Percentiles rank a stretch among this genome's conserved stretches.
Conservation (phyloP, 2,113 vertebrate genomes). For the Indicator maculatus region DNA sequence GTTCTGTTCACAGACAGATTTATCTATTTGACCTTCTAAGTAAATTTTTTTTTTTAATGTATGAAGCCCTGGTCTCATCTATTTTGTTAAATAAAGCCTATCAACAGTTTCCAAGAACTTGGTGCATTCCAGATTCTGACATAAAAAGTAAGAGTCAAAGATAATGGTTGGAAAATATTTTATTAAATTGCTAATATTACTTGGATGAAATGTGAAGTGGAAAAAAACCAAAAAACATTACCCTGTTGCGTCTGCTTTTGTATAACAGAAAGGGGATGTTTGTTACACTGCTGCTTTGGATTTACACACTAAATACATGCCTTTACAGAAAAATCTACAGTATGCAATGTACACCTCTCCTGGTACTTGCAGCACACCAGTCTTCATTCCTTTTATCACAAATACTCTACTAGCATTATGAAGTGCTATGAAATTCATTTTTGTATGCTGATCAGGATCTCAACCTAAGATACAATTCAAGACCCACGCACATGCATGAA, state of each 20-base stretch:
- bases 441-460: background rate
- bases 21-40: background rate
- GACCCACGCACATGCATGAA: fast-evolving
- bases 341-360: background rate
- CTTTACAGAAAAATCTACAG: background rate
- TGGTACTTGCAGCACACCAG: background rate
- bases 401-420: background rate
- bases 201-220: background rate
- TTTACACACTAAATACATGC: background rate
- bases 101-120: background rate
- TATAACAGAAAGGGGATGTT: background rate
- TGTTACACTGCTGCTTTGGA: background rate
- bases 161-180: background rate
- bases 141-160: background rate
- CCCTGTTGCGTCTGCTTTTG: background rate
- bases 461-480: background rate
- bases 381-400: background rate
- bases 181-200: background rate
- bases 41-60: background rate
- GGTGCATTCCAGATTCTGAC: background rate
- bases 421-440: background rate
- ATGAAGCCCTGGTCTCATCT: background rate
- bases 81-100: background rate
- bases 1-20: background rate
- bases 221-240: background rate